Evolutionary conservation across 2,888 invertebrate species (phyloP).

Genomic region (Eucriotettix oculatus): DNA sequence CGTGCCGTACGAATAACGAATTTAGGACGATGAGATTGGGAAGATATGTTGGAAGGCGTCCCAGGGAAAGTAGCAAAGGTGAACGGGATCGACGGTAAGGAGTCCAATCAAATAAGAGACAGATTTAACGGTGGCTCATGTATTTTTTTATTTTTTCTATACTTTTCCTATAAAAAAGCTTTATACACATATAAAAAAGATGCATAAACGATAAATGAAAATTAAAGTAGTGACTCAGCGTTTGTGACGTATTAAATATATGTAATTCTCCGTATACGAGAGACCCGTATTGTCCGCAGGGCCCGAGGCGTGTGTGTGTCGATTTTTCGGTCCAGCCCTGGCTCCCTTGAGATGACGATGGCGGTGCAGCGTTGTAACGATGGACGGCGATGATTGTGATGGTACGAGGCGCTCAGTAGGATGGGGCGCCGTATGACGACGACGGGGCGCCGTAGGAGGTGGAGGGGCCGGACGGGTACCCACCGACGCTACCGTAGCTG

Average conservation of each 20-base stretch:
- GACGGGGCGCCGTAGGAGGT: constrained; percentile 29
- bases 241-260: background rate
- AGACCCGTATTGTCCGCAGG: constrained; percentile 1
- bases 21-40: no score
- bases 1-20: no score
- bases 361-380: no score
- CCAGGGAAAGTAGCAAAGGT: no score
- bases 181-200: constrained; percentile 25
- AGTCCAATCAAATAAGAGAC: background rate
- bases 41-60: no score
- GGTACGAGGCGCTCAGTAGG: constrained; percentile 1
- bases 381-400: background rate
- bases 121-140: constrained; percentile 30
- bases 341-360: no score
- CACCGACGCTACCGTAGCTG: constrained; percentile 32
- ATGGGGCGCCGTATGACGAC: constrained; percentile 14
- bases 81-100: background rate
- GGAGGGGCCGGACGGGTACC: constrained; percentile 24
- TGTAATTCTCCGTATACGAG: background rate
- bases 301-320: no score
- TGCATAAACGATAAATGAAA: background rate
- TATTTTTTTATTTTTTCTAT: constrained; percentile 26
- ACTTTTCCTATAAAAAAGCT: constrained; percentile 29
- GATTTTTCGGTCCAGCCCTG: no score
- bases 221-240: background rate